Evolutionary conservation across 2,888 invertebrate species (phyloP), one percentile per base, ranked within the genome.

Genomic region (Hetaerina titia): DNA sequence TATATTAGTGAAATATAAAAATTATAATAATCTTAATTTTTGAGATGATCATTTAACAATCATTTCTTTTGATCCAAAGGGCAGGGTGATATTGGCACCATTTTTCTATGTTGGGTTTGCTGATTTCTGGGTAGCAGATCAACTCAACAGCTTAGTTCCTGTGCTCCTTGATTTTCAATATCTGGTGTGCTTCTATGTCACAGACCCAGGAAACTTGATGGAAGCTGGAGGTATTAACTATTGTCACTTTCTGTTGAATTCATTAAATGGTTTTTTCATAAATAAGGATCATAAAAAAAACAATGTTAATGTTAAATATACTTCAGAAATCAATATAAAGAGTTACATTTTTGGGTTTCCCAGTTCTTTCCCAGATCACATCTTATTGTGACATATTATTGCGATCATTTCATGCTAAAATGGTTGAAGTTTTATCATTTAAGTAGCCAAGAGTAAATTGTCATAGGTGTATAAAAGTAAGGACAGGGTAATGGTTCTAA

Each of bases 61-160:
- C 11, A 22, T 92, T 92, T 60, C 25, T 69, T 92, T 92, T 92
- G 0, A 31, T 69, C 56, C 7, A 8, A 5, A 92, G 92, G 92
- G 92, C 64, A 92, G 98, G 97, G 95, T 99, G 96, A 96, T 99
- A 90, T 98, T 98, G 74, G 99, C 99, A 0, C 99, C 99, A 56
- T 99, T 99, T 96, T 98, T 98, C 96, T 98, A 98, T 96, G 99
- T 99, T 17, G 98, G 98, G 90, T 99, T 99, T 96, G 99, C 99
- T 57, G 99, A 99, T 97, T 99, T 99, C 97, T 99, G 99, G 99
- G 98, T 99, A 96, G 99, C 99, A 9, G 99, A 99, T 97, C 99
- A 99, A 97, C 97, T 99, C 96, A 99, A 99, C 97, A 99, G 99
- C 95, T 97, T 99, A 95, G 98, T 98, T 0, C 98, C 98, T 0